phyloP scores from a whole-genome alignment of 2,113 vertebrate genomes.

The Atlantisia rogersi region DNA sequence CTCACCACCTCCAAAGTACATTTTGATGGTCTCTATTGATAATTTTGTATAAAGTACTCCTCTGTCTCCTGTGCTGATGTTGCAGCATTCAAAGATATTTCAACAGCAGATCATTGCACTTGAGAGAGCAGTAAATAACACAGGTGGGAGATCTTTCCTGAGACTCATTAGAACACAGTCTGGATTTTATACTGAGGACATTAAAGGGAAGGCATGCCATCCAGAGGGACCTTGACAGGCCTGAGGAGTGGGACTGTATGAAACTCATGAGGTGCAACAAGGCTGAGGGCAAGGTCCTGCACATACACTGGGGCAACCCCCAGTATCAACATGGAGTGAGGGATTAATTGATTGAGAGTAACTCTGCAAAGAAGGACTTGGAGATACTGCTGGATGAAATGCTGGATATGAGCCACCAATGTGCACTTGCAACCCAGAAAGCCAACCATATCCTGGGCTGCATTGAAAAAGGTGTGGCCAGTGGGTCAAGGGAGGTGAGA shows the following conservation, averaged over 20 bases:
- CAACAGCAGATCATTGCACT: not conserved
- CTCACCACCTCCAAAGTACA: not conserved
- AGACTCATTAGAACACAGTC: not conserved
- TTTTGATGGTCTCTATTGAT: not conserved
- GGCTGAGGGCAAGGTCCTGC: not conserved
- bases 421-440: not conserved
- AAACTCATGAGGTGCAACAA: not conserved
- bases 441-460: not conserved
- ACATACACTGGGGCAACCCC: fast-evolving
- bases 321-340: not conserved
- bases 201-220: not conserved
- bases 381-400: not conserved
- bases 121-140: not conserved
- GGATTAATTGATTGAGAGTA: not conserved
- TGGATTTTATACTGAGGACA: not conserved
- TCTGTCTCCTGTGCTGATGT: not conserved
- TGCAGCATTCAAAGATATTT: not conserved
- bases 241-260: not conserved
- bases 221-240: not conserved
- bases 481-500: not conserved
- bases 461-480: fast-evolving
- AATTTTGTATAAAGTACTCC: not conserved
- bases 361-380: not conserved
- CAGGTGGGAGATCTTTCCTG: not conserved
- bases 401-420: not conserved